Base-by-base conservation (phyloP, 2,797 vertebrate species). In the Helostoma temminkii region DNA sequence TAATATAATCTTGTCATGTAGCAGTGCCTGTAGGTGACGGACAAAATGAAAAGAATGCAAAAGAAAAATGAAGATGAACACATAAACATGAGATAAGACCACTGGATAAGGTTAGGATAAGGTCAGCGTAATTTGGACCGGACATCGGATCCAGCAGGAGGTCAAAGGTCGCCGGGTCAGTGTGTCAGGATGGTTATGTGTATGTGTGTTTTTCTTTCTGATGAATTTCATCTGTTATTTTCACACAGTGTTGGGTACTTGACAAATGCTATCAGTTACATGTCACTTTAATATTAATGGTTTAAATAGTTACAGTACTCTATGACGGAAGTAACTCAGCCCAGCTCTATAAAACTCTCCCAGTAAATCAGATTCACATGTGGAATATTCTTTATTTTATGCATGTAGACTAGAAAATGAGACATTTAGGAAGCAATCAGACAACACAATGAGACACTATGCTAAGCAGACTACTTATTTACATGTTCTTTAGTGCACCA, bases 161-260 rank as follows among this genome's bases (percentile, higher is more conserved):
- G 82, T 83, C 83, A 89, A 52, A 80, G 75, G 70, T 85, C 41
- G 79, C 22, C 58, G 58, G 84, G 77, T 84, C 68, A 85, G 71
- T 82, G 71, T 82, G 85, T 88, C 69, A 30, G 53, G 14, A 46
- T 11, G 22, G 50, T 57, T 45, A 22, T 25, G 53, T 24, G 22
- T 59, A 19, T 58, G 24, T 11, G 4, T 76, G 47, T 71, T 47
- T 74, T 69, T 42, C 25, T 66, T 14, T 66, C n/a, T 36, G 34
- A 67, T 56, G 28, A 54, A 42, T 58, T 60, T 72, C 6, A 24
- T 54, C 22, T 57, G 49, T 68, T 21, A 42, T 10, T 55, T 52
- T 55, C 34, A 46, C 34, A 46, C 14, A 50, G 12, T 26, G 24
- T 25, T 21, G 3, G 22, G 3, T 28, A 3, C n/a, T n/a, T n/a